These are phyloP conservation scores for Pasiphila rectangulata DNA, from an alignment of 2,888 invertebrate species.

Conservation along the genomic window DNA sequence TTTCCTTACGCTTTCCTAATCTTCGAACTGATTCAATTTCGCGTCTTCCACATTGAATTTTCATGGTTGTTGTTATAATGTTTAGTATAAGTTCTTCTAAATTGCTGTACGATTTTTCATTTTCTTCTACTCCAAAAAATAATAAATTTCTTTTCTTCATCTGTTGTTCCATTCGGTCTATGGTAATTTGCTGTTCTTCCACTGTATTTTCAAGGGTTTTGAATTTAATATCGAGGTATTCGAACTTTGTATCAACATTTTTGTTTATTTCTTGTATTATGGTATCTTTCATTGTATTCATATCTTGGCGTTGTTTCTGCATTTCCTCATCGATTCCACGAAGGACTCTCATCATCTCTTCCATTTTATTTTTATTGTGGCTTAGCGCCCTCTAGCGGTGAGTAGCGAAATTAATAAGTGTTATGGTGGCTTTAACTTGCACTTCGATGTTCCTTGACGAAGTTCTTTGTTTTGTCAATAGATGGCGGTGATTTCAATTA, in stretches of 20 bases:
- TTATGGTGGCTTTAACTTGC: no score
- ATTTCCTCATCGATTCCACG: background rate
- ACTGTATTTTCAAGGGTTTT: background rate
- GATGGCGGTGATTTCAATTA: no score
- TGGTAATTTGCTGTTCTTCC: background rate
- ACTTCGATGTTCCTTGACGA: no score
- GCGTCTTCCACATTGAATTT: background rate
- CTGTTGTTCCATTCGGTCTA: background rate
- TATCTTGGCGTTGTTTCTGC: background rate
- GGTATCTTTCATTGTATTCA: background rate
- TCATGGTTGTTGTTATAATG: background rate
- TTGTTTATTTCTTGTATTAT: background rate
- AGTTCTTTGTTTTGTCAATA: no score
- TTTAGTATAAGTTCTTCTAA: background rate
- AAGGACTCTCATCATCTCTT: background rate
- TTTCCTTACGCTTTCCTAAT: background rate
- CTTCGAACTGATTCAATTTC: background rate
- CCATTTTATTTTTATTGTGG: no score
- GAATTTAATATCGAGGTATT: background rate
- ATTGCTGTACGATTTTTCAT: background rate
- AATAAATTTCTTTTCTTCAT: background rate
- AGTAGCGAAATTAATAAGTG: no score
- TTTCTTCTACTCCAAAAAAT: background rate
- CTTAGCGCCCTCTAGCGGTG: no score
- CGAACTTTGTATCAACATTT: background rate